Evolutionary conservation across 2,113 vertebrate species (phyloP), one percentile per base, ranked within the genome.

Genomic region (Salvelinus fontinalis): DNA sequence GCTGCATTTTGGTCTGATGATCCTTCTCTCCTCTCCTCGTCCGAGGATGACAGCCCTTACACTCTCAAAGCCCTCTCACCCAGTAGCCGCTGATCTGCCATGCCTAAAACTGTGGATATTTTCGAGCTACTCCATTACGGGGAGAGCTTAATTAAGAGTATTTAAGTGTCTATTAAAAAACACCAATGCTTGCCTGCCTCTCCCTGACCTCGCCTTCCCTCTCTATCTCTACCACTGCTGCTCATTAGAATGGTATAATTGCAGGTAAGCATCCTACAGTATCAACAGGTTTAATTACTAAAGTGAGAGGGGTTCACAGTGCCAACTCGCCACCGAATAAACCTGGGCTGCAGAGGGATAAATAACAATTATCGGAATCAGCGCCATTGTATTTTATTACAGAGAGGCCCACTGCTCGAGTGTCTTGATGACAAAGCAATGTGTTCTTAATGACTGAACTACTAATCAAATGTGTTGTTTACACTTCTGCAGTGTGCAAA

Each of bases 151-250:
- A 94, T 94, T 94, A 94, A 93, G 90, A 87, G 82, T 87, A 90
- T 91, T 93, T 93, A 93, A 91, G 90, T 91, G 89, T 92, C 92
- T 93, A 93, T 94, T 94, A 92, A 93, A 94, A 91, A 94, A 91
- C 89, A 84, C 85, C 88, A 89, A 86, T 87, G 93, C 87, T 90
- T 89, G 86, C 87, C 89, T 90, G 90, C 84, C 80, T 91, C 87
- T 79, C 86, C 81, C 88, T 91, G 92, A 92, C 92, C 92, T 86
- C 84, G 79, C 79, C 69, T 79, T 81, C 86, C 88, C 89, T 87
- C 77, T 74, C 86, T 80, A 73, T 80, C 84, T 86, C 81, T 88
- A 89, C 87, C 82, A 51, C 86, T 84, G 83, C 72, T 86, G 88
- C 91, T 94, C 91, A 90, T 93, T 93, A 94, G 92, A 93, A 92